Conservation (phyloP, 2,797 vertebrate species). For the Myotis myotis region DNA sequence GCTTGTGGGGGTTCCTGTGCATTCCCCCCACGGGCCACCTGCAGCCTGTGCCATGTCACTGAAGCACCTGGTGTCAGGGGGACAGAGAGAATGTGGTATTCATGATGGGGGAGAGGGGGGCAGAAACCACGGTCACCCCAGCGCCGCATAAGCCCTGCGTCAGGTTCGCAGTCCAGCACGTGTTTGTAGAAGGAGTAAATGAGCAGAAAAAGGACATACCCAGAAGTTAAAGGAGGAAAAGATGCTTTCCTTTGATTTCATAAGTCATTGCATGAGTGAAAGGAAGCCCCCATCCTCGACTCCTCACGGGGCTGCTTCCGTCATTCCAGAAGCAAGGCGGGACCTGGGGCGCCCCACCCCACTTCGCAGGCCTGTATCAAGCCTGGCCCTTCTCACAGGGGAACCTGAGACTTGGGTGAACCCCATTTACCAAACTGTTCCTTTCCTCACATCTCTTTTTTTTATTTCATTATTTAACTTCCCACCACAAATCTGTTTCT, state of each 20-base stretch:
- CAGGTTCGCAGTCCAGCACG: neutral
- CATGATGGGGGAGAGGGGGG: neutral
- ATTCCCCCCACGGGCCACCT: neutral
- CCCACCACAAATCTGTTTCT: slow-evolving; percentile 76
- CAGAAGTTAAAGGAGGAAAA: neutral
- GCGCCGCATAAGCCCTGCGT: neutral
- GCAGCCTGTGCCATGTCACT: neutral
- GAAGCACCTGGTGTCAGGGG: neutral
- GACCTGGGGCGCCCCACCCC: neutral
- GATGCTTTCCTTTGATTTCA: neutral
- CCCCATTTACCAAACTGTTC: slow-evolving; percentile 66
- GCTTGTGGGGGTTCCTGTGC: neutral
- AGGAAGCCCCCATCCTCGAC: neutral
- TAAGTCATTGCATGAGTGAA: neutral
- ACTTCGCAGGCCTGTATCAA: neutral
- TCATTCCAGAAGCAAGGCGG: neutral
- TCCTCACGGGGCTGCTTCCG: neutral
- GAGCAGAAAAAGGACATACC: neutral
- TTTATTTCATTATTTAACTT: slow-evolving; percentile 53
- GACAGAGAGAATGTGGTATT: neutral
- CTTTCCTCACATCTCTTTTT: slow-evolving; percentile 25
- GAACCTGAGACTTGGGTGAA: slow-evolving; percentile 62
- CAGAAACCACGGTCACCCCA: neutral
- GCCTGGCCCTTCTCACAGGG: slow-evolving; percentile 2
- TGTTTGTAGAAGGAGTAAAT: neutral